Conservation (phyloP, 1,140 invertebrate species). For the Helicoverpa zea region DNA sequence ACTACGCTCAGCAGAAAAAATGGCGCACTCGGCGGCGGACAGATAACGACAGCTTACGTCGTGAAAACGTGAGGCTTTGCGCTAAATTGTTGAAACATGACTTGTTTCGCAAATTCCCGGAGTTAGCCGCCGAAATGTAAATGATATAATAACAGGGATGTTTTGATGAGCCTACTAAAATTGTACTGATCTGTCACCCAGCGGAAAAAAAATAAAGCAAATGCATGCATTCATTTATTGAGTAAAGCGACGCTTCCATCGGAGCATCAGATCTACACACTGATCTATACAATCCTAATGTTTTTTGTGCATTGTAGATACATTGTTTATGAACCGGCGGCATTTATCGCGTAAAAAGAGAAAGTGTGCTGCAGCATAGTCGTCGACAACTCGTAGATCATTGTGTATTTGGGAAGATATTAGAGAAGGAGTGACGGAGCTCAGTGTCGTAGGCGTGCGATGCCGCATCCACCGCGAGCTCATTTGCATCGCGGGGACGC, state of each 20-base stretch:
- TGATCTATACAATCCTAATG: not conserved
- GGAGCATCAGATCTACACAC: too few species aligned
- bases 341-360: not conserved
- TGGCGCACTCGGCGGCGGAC: conserved; percentile 59
- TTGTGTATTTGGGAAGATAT: too few species aligned
- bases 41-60: conserved; percentile 79
- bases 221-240: conserved; percentile 14
- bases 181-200: not conserved
- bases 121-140: conserved; percentile 53
- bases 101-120: conserved; percentile 68
- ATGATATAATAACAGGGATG: conserved; percentile 59
- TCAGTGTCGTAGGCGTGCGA: not conserved
- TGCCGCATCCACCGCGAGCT: conserved; percentile 6
- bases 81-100: conserved; percentile 79
- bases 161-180: conserved; percentile 47
- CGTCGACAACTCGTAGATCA: too few species aligned
- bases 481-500: not conserved
- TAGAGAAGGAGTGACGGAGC: not conserved
- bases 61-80: conserved; percentile 72
- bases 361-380: not conserved
- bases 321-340: conserved; percentile 5
- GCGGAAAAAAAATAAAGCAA: not conserved
- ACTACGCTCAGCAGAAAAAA: conserved; percentile 70
- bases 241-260: not conserved
- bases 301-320: conserved; percentile 2